Base-by-base conservation (phyloP, 2,888 invertebrate species). In the Drosophila peninsularis region DNA sequence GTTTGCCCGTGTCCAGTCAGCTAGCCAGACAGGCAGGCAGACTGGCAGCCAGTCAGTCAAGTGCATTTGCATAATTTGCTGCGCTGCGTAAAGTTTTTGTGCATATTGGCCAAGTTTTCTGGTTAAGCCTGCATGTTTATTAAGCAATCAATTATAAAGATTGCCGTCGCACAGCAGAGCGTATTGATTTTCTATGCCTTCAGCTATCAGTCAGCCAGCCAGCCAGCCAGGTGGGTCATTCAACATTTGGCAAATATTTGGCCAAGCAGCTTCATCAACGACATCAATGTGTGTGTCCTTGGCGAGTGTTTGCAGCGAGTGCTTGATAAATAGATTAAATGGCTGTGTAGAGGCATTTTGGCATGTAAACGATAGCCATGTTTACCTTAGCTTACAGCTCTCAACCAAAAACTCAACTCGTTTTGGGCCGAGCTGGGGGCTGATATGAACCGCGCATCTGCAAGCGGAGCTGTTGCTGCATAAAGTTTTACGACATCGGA, bases 11-110 rank as follows among this genome's bases (percentile, higher is more conserved):
- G 63, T 62, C 64, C 67, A 63, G 52, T 53, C 56, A 56, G 60
- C 34, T 42, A 17, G 41, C 9, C 56, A 47, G 54, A 24, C 45
- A 54, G 21, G 3, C 27, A 47, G 36, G 49, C 49, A 52, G 55
- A 9, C 47, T 13, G 45, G 1, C 47, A 30, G 39, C 7, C 47
- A 62, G 41, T 27, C 44, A 67, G 77, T 50, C 77, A 66, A 85
- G 70, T 86, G 83, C 86, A 84, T 85, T 85, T 88, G 76, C 86
- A 86, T 85, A 80, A 86, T 82, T 83, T 78, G 76, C 64, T 34
- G 62, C 52, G 62, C 71, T 73, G 75, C 68, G 55, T 62, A 72
- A 88, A 88, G 68, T 88, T 86, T 80, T 45, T 72, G 54, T 54
- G 75, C 71, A 80, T 76, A 72, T 79, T 73, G 77, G 65, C 74